Conservation (phyloP, 2,888 invertebrate genomes). For the Caradrina kadenii region DNA sequence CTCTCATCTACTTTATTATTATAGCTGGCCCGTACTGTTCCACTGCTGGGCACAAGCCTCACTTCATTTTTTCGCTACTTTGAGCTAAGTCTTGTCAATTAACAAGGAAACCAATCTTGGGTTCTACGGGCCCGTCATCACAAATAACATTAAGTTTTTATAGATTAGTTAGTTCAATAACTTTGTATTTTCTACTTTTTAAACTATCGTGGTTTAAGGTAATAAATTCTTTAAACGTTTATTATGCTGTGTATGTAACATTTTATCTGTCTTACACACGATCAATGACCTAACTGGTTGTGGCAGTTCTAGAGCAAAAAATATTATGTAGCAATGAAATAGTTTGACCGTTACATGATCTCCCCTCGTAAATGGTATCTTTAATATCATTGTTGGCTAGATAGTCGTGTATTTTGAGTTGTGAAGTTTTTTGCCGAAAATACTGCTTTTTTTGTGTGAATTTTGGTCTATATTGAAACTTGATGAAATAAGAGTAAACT, state of each 20-base stretch:
- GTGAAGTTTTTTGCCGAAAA: not conserved
- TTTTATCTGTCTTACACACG: slow-evolving; percentile 43
- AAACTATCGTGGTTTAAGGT: slow-evolving; percentile 9
- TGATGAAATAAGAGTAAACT: no score
- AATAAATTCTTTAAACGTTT: slow-evolving; percentile 5
- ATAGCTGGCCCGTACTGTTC: no score
- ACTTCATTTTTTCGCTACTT: no score
- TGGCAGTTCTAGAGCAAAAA: slow-evolving; percentile 51
- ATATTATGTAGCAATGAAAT: slow-evolving; percentile 38
- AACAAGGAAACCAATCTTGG: no score
- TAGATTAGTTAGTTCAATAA: no score
- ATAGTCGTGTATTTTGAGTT: not conserved
- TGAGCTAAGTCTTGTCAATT: no score
- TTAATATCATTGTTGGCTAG: slow-evolving; percentile 12
- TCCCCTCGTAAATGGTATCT: slow-evolving; percentile 29
- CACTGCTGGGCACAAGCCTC: no score
- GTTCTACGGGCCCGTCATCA: no score
- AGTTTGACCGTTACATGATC: slow-evolving; percentile 46
- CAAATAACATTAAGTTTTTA: no score
- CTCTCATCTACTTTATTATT: no score
- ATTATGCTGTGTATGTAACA: slow-evolving; percentile 29
- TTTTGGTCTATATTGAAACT: no score
- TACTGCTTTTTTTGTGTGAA: not conserved
- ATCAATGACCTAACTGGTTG: slow-evolving; percentile 65
- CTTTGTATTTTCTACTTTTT: slow-evolving; percentile 12